Percentiles rank a stretch among this genome's conserved stretches.
These are phyloP conservation scores for Cryptoprocta ferox DNA, from an alignment of 2,797 vertebrate species.

Conservation along the genomic window DNA sequence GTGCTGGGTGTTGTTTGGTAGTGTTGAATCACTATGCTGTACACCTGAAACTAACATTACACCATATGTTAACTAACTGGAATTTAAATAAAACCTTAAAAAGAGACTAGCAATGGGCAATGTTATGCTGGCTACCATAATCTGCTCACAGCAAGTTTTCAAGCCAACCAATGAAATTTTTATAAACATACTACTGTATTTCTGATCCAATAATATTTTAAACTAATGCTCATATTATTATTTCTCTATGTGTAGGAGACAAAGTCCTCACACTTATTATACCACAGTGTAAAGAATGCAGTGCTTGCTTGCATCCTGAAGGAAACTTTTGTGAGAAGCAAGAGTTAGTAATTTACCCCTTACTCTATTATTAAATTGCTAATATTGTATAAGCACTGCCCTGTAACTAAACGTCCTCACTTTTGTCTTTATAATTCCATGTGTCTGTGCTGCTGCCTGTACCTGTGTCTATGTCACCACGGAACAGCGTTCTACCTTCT, in stretches of 20 bases:
- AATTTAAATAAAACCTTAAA: not conserved
- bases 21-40: not conserved
- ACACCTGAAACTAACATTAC: not conserved
- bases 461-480: not conserved
- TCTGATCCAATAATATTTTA: not conserved
- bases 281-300: conserved; percentile 75
- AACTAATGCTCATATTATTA: not conserved
- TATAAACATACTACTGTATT: not conserved
- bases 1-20: not conserved
- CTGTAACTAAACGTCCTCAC: not conserved
- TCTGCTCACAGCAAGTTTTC: not conserved
- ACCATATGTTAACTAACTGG: not conserved
- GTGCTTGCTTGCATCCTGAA: conserved; percentile 61
- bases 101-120: not conserved
- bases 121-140: not conserved
- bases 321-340: conserved; percentile 80
- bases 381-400: not conserved
- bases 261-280: conserved; percentile 64
- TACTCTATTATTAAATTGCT: not conserved
- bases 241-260: conserved; percentile 58
- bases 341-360: conserved; percentile 67
- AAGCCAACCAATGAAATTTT: not conserved
- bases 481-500: conserved; percentile 49
- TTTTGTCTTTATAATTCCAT: not conserved
- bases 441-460: not conserved